Evolutionary conservation across 2,113 vertebrate genomes (phyloP), one percentile per base, ranked within the genome.

Genomic region (Xiphorhynchus elegans): DNA sequence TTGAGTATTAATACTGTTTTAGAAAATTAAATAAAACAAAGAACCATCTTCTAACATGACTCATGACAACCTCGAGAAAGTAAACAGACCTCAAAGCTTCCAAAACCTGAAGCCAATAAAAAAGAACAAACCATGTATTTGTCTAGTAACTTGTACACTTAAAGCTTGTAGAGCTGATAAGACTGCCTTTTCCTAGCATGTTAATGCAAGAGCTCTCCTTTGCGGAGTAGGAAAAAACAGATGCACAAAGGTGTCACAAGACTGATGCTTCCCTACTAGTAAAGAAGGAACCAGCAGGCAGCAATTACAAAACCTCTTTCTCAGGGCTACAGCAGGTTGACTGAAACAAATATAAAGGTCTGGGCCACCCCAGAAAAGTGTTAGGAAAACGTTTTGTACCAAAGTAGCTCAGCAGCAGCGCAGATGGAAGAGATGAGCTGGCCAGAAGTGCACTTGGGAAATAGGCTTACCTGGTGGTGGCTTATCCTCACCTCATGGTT

Each of bases 171-270:
- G 35, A 87, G 70, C 52, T 76, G 67, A 56, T 29, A 64, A 20
- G 0, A 0, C 40, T 76, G 62, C 24, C 63, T 29, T 31, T 90
- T 83, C 59, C 50, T 23, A 53, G 44, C 21, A 17, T 0, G 0
- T 21, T 81, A 37, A 77, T 7, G 6, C 25, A 55, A 67, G 52
- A 67, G 35, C 20, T 59, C n/a, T 64, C 5, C 25, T 66, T 46
- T 29, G 23, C 7, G 6, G 26, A 58, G 11, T 5, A 68, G 63
- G 39, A 66, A 68, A 77, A 84, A 21, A 0, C 25, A 87, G n/a
- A 15, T 1, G 2, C 21, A 6, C 7, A 52, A 60, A 79, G 33
- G 26, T 9, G 24, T 33, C 42, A 31, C 33, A 46, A 62, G 42
- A 40, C 2, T 2, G 29, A n/a, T 3, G 2, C 17, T 81, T 31